Evolutionary conservation across 2,797 vertebrate genomes (phyloP), one percentile per base, ranked within the genome.

Genomic region (Myotis findleyi): DNA sequence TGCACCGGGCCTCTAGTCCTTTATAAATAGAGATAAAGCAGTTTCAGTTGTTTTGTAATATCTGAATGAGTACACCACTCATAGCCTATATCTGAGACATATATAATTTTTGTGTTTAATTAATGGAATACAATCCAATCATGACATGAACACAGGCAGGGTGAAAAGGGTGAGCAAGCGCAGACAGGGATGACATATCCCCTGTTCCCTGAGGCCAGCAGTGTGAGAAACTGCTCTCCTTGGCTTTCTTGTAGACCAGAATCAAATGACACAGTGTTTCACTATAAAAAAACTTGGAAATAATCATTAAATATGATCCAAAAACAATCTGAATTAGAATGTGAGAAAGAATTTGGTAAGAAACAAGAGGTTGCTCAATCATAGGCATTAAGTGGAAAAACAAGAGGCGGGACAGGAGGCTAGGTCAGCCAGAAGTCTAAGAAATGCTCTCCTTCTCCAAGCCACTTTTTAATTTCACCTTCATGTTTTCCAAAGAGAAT

Each of bases 221-320:
- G 3, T n/a, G 4, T 81, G 47, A 87, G 68, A 49, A 87, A 75
- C 30, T 4, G 7, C 53, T 87, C 68, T 81, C 25, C 30, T 75
- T 49, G 25, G 49, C 25, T 69, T 21, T 81, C 59, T 47, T 91
- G 36, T 66, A 66, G 30, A 87, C 44, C 38, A 51, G 33, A 87
- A 75, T 75, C 25, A 81, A 62, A 77, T 51, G n/a, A 53, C 38
- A 68, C 75, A 49, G 36, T 27, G 41, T 23, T 82, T 87, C 69
- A 57, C n/a, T 49, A 68, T 51, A 27, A 77, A 59, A 57, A 59
- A 59, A 59, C 51, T 62, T 82, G 27, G 41, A 47, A 72, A 49
- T 80, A 87, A 81, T 23, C 59, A 68, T 87, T 87, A 87, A 91
- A 69, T 27, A 59, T 51, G 33, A 94, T 75, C 83, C 64, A 89